Conservation (phyloP, 2,113 vertebrate species). For the Mobula birostris region DNA sequence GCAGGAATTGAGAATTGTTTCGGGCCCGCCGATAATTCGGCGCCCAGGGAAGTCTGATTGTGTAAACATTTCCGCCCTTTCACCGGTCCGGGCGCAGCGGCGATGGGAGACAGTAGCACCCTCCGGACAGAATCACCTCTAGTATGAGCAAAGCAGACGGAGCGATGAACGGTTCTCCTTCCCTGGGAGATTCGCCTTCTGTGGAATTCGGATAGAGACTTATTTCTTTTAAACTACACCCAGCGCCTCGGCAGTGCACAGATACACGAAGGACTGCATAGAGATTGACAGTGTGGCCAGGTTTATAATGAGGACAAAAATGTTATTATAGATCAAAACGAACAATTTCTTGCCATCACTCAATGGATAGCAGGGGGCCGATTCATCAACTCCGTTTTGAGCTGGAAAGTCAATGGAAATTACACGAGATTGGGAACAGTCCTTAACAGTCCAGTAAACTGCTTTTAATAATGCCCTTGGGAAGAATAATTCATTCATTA, state of each 20-base stretch:
- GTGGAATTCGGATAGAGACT: too few species aligned
- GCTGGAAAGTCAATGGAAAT: neutral
- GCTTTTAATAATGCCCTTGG: neutral
- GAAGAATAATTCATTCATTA: neutral
- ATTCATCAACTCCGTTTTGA: neutral
- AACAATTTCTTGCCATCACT: neutral
- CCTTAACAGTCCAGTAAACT: too few species aligned
- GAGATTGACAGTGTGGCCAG: neutral
- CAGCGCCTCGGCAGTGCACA: neutral
- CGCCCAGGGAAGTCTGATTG: neutral
- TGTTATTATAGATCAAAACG: neutral
- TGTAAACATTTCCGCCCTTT: neutral
- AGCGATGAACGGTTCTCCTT: neutral
- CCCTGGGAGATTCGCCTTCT: neutral
- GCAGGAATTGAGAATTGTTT: neutral
- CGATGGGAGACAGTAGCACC: neutral
- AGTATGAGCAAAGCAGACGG: neutral
- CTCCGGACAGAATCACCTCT: neutral
- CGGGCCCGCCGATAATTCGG: neutral
- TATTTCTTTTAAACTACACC: neutral
- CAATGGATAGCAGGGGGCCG: neutral
- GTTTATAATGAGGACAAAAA: neutral
- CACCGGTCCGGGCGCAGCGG: neutral
- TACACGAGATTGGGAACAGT: neutral
- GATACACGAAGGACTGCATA: neutral